Evolutionary conservation across 2,113 vertebrate genomes (phyloP), one percentile per base, ranked within the genome.

Genomic region (Antechinus stuartii): DNA sequence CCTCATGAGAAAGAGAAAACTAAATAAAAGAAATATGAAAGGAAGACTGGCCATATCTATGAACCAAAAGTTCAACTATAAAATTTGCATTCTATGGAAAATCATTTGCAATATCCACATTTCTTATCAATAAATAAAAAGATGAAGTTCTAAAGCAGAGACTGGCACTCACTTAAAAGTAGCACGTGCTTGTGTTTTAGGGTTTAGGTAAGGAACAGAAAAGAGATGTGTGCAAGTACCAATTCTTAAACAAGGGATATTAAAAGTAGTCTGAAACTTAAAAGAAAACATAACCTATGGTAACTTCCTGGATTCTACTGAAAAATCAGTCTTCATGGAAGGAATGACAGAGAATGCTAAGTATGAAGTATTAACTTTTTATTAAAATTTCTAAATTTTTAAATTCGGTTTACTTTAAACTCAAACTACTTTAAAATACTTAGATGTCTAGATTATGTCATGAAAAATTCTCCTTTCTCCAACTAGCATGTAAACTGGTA

Each of bases 371-470:
- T n/a, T 84, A 84, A 42, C 26, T 92, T 92, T 61, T 94, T 68
- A 92, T 54, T 30, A 92, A 90, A 27, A 96, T 22, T 96, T 94
- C 26, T 95, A 95, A 90, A 84, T 93, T 93, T 46, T 91, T 61
- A 89, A 96, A 55, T 93, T 53, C 27, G 94, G 27, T 27, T 52
- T 90, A 19, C 35, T 92, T 89, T 91, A 94, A 94, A 68, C 90
- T 27, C 10, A 68, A 93, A 25, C 0, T 52, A 91, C 61, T 91
- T n/a, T 8, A 57, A 94, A 16, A 0, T 49, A 91, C 89, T 5
- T 68, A 95, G 35, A 53, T 26, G 89, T 35, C 46, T 49, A 93
- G 55, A 6, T 84, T 53, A 93, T 84, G n/a, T 42, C 68, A 84
- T 42, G 47, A 90, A 47, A 52, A 47, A 47, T 90, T 52, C 27